These are phyloP conservation scores for Myiotriccus ornatus DNA, from an alignment of 2,797 vertebrate genomes.

Conservation along the genomic window DNA sequence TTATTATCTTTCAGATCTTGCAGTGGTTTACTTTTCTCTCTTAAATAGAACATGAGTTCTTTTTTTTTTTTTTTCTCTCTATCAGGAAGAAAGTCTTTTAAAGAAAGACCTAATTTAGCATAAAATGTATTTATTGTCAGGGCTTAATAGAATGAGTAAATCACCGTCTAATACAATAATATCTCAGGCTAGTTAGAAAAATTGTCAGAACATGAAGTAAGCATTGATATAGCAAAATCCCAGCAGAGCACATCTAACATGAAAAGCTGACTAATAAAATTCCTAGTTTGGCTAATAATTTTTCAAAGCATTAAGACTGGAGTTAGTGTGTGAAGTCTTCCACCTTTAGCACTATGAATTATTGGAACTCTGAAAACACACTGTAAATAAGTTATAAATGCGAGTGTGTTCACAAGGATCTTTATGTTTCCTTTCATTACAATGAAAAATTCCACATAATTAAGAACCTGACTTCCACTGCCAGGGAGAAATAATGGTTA, in stretches of 20 bases:
- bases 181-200: conserved; percentile 39
- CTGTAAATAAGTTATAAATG: conserved; percentile 27
- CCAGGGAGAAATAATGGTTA: conserved; percentile 21
- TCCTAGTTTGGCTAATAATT: conserved; percentile 31
- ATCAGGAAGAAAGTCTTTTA: neutral
- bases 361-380: conserved; percentile 1
- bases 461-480: conserved; percentile 28
- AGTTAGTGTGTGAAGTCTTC: neutral
- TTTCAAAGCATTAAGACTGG: conserved; percentile 5
- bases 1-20: neutral
- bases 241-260: neutral
- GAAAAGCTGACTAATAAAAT: conserved; percentile 47
- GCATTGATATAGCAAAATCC: neutral
- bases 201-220: conserved; percentile 21
- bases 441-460: conserved; percentile 42
- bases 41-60: neutral
- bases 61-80: neutral
- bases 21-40: neutral
- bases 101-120: conserved; percentile 27
- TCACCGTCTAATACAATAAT: conserved; percentile 28
- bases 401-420: neutral
- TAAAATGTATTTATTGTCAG: conserved; percentile 46
- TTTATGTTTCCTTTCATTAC: conserved; percentile 49
- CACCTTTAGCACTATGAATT: conserved; percentile 3
- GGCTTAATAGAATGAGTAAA: conserved; percentile 55